Base-by-base conservation (phyloP, 2,797 vertebrate species). In the Falco berigora region DNA sequence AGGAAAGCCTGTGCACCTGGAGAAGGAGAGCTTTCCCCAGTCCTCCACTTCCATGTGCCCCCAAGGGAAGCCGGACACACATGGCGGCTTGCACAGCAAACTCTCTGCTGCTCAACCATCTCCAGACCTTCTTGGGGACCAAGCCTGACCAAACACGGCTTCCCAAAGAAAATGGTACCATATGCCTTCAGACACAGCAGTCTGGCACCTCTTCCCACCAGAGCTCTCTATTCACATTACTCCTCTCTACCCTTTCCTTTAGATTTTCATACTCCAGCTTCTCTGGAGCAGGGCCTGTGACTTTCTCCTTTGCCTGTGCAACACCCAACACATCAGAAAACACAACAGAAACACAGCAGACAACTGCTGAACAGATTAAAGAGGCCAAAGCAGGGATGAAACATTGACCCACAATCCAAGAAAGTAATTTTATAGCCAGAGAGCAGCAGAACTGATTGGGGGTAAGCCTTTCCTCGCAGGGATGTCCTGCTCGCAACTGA, bases 401-500 rank as follows among this genome's bases (percentile, higher is more conserved):
- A 59, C 67, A 34, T 72, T 64, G 53, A 50, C 34, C 62, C 46
- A 75, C 73, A 53, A 63, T 21, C 30, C 50, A 62, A 83, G 46
- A 49, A 90, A 72, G 46, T 20, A 21, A 12, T 68, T 46, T 73
- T 62, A 40, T 22, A 62, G 76, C 34, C 78, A 64, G 49, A 80
- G 32, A 53, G 32, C 20, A 58, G 47, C 53, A 85, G 71, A 93
- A 74, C 23, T 24, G 36, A 63, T 67, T 5, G 5, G 58, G 84
- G 67, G 55, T 44, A 52, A 85, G 50, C 24, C 38, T 83, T 74
- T 92, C 79, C 69, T 84, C 8, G 2, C 20, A n/a, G 38, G 28
- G 55, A 40, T 1, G 7, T 68, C 46, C 40, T 1, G 0, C 71
- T 76, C 3, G 0, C 18, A 36, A 66, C 61, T 0, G 4, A 91